Percentiles rank a stretch among this genome's conserved stretches.
These are phyloP conservation scores for Mythimna vitellina DNA, from an alignment of 2,888 invertebrate genomes.

Conservation along the genomic window DNA sequence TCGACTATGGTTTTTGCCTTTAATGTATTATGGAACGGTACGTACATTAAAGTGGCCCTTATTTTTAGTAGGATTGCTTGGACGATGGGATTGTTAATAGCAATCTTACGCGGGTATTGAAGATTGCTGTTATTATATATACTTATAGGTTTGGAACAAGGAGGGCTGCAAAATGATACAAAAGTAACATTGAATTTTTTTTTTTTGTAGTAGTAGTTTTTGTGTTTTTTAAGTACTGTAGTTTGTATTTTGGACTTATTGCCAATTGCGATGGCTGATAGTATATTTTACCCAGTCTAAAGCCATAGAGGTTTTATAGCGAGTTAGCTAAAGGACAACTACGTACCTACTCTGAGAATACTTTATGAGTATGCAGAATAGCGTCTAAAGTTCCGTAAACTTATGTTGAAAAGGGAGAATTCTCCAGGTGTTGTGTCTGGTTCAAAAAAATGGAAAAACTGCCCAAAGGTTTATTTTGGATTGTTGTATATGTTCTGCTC, in stretches of 20 bases:
- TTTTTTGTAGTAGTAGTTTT: not conserved
- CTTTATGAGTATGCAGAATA: no score
- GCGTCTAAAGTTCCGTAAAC: no score
- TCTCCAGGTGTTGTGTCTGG: no score
- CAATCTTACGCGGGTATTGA: conserved; percentile 1
- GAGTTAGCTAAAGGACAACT: not conserved
- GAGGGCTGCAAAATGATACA: not conserved
- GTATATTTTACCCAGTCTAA: not conserved
- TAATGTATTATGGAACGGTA: conserved; percentile 50
- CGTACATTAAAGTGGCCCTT: conserved; percentile 28
- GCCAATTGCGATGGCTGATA: not conserved
- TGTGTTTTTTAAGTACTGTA: not conserved
- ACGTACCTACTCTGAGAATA: no score
- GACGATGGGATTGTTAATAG: conserved; percentile 12
- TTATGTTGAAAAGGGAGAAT: no score
- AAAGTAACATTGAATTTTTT: not conserved
- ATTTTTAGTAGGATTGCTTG: conserved; percentile 26
- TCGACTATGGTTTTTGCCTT: conserved; percentile 50
- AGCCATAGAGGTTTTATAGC: not conserved
- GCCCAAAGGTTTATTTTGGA: no score
- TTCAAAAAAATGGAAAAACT: no score
- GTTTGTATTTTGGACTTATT: not conserved
- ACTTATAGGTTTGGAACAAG: not conserved
- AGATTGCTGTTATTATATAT: conserved; percentile 14
- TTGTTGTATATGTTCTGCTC: no score